phyloP scores from a whole-genome alignment of 2,797 vertebrate species.

The Gymnopithys bicolor region DNA sequence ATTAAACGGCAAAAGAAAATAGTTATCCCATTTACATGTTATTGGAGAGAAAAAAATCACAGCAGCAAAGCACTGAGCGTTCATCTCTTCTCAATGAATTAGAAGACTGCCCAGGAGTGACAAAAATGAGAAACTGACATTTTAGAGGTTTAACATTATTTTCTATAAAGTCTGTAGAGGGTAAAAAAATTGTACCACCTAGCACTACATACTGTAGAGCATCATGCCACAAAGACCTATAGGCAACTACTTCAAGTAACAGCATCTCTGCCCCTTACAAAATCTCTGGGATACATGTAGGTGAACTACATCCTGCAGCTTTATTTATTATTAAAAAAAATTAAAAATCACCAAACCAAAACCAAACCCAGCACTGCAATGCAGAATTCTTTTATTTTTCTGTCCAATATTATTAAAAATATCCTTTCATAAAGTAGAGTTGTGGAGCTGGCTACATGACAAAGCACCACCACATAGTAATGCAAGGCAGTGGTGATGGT shows the following conservation, averaged over 20 bases:
- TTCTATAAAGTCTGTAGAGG: neutral
- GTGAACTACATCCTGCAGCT: neutral
- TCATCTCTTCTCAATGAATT: neutral
- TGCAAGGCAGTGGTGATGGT: neutral
- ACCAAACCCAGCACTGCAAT: neutral
- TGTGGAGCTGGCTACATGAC: neutral
- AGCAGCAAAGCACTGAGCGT: neutral
- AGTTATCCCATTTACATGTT: neutral
- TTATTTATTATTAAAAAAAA: neutral
- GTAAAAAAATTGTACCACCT: neutral
- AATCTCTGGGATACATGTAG: rapidly evolving
- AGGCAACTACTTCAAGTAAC: neutral
- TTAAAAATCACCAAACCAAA: neutral
- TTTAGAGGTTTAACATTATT: neutral
- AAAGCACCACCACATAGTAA: neutral
- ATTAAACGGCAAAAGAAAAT: neutral
- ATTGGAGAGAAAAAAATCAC: neutral
- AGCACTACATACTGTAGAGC: neutral
- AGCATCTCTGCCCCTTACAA: neutral
- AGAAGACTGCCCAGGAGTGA: neutral
- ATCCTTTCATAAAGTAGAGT: neutral
- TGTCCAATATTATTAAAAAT: neutral
- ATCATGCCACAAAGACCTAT: neutral
- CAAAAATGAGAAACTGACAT: neutral
- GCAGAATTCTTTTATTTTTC: neutral